phyloP scores from a whole-genome alignment of 1,140 invertebrate species.

The Drosophila pruinosa region DNA sequence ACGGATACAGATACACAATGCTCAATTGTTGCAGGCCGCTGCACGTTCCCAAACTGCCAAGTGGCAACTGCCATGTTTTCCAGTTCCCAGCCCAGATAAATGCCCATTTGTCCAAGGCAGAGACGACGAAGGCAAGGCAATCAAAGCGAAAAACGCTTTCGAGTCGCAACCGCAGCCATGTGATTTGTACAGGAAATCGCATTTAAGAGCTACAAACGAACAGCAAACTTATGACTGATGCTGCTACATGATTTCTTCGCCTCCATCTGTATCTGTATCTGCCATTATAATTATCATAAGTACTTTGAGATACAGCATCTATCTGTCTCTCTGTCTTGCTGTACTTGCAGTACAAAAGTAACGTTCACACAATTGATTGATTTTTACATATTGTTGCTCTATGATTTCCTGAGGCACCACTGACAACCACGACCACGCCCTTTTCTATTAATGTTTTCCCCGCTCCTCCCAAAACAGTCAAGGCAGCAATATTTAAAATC shows the following conservation, averaged over 20 bases:
- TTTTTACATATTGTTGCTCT: slow-evolving; percentile 57
- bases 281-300: slow-evolving; percentile 75
- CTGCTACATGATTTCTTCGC: slow-evolving; percentile 3
- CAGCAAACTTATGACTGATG: slow-evolving; percentile 8
- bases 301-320: slow-evolving; percentile 42
- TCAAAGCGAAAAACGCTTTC: slow-evolving; percentile 59
- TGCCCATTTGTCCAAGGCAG: slow-evolving; percentile 41
- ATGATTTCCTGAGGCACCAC: slow-evolving; percentile 48
- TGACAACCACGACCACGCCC: slow-evolving; percentile 63
- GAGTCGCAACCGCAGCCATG: slow-evolving; percentile 41
- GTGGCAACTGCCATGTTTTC: slow-evolving; percentile 2
- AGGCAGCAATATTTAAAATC: slow-evolving; percentile 9
- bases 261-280: slow-evolving; percentile 36
- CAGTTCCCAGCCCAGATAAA: slow-evolving; percentile 30
- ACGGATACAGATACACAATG: slow-evolving; percentile 45
- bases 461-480: neutral
- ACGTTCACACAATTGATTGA: slow-evolving; percentile 63
- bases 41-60: slow-evolving; percentile 40
- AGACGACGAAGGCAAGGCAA: slow-evolving; percentile 42
- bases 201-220: slow-evolving; percentile 48
- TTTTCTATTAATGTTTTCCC: slow-evolving; percentile 73
- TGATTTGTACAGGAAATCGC: slow-evolving; percentile 78
- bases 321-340: neutral
- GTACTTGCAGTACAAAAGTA: slow-evolving; percentile 26
- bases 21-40: neutral